Base-by-base conservation (phyloP, 2,113 vertebrate species). In the Semnopithecus entellus region DNA sequence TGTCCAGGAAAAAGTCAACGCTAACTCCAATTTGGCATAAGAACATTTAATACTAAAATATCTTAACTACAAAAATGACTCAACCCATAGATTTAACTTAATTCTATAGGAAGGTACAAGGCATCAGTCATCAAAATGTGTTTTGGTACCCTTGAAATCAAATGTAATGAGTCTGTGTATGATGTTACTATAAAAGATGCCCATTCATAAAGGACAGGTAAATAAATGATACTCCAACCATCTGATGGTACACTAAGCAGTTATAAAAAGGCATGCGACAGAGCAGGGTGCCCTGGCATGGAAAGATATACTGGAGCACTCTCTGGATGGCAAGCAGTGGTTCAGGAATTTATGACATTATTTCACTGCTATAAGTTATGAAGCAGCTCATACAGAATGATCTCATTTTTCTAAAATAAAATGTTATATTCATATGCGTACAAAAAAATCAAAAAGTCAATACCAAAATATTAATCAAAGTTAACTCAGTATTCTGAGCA, bases 21-120 rank as follows among this genome's bases (percentile, higher is more conserved):
- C 14, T 75, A 73, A 83, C 57, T 88, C 95, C 72, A 88, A 92
- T 94, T 59, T 96, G 25, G 22, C 22, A 61, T 90, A 88, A 92
- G 35, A 94, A 88, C 25, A 95, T 89, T 80, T 66, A 88, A 82
- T 70, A 82, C 61, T 86, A 91, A 94, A 95, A 52, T 73, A 52
- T 11, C n/a, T 96, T 91, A 83, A 90, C n/a, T 84, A 95, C 43
- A 95, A 96, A 61, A 94, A 93, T 87, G 79, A 82, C 23, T 55
- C 25, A 73, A n/a, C 40, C 40, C 76, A 52, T 23, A 48, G 13
- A 90, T 27, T 88, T 83, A 96, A 88, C 32, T 76, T 9, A 87
- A 88, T 81, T 89, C 94, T 91, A 85, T 1, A 92, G 38, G 27
- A 18, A 91, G 4, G 14, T 87, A 78, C 17, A 90, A 59, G 9